These are phyloP conservation scores for Microcebus griseorufus DNA, from an alignment of 2,113 vertebrate genomes.

Conservation along the genomic window DNA sequence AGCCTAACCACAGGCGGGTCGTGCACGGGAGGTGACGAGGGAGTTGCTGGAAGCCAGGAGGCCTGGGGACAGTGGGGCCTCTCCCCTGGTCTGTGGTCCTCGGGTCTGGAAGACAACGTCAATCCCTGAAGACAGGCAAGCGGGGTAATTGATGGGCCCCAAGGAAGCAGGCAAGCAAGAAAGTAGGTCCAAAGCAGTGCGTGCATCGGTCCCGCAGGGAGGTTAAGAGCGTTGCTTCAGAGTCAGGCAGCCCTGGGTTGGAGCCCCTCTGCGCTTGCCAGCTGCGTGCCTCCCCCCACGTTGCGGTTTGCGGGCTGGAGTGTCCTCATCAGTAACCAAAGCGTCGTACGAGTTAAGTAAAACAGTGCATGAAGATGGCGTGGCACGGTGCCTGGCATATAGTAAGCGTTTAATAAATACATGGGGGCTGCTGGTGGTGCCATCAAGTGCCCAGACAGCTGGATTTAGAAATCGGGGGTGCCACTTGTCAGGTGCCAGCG, in stretches of 20 bases:
- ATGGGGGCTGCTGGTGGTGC: background rate
- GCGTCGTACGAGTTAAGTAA: background rate
- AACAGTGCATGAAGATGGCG: rapidly evolving
- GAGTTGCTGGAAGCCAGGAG: background rate
- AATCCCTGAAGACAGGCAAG: no score
- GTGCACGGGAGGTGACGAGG: rapidly evolving
- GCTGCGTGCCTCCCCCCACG: background rate
- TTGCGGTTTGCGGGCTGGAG: background rate
- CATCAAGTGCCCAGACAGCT: rapidly evolving
- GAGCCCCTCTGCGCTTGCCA: background rate
- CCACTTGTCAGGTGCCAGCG: background rate
- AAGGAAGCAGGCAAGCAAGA: background rate
- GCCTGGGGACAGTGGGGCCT: background rate
- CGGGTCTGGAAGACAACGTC: background rate
- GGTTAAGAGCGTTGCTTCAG: background rate
- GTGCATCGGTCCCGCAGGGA: rapidly evolving
- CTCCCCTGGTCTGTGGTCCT: background rate
- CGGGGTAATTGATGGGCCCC: background rate
- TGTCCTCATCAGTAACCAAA: background rate
- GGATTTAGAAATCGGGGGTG: background rate
- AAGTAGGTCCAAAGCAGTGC: rapidly evolving
- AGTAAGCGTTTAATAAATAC: background rate
- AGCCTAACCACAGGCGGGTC: background rate
- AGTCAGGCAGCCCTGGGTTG: background rate
- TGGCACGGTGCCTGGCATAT: rapidly evolving